These are phyloP conservation scores for Xylophagus ater DNA, from an alignment of 2,888 invertebrate species.

Conservation along the genomic window DNA sequence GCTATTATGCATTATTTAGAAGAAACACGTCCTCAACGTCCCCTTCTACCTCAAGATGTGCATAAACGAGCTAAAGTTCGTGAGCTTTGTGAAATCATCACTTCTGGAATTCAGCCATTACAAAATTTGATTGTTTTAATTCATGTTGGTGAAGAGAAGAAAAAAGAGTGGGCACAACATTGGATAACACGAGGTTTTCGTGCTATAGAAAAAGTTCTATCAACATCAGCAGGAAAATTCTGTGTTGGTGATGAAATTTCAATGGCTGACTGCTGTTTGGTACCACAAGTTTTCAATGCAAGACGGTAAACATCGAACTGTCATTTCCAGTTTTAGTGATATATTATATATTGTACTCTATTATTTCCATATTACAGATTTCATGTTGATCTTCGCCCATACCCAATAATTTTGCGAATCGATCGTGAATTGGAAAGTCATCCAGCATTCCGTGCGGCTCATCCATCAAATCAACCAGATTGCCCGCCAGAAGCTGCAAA, in stretches of 20 bases:
- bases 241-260: constrained; percentile 90
- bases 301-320: constrained; percentile 50
- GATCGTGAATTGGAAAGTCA: constrained; percentile 76
- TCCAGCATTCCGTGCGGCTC: constrained; percentile 82
- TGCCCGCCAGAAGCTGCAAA: constrained; percentile 82
- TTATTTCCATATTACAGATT: constrained; percentile 48
- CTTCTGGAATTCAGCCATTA: constrained; percentile 90
- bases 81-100: constrained; percentile 85
- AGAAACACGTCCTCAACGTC: constrained; percentile 76
- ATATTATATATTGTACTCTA: background rate
- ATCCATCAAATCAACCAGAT: constrained; percentile 88
- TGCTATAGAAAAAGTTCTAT: constrained; percentile 79
- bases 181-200: constrained; percentile 85
- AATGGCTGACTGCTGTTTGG: constrained; percentile 87
- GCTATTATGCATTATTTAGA: constrained; percentile 94
- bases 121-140: constrained; percentile 86
- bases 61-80: constrained; percentile 82
- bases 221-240: constrained; percentile 77
- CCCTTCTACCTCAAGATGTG: constrained; percentile 80
- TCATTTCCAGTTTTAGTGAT: background rate
- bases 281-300: constrained; percentile 93
- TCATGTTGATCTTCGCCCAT: constrained; percentile 81
- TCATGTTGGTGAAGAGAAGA: constrained; percentile 78
- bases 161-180: constrained; percentile 86
- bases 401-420: constrained; percentile 80